Evolutionary conservation across 1,140 invertebrate species (phyloP), one percentile per base, ranked within the genome.

Genomic region (Lordiphosa clarofinis): DNA sequence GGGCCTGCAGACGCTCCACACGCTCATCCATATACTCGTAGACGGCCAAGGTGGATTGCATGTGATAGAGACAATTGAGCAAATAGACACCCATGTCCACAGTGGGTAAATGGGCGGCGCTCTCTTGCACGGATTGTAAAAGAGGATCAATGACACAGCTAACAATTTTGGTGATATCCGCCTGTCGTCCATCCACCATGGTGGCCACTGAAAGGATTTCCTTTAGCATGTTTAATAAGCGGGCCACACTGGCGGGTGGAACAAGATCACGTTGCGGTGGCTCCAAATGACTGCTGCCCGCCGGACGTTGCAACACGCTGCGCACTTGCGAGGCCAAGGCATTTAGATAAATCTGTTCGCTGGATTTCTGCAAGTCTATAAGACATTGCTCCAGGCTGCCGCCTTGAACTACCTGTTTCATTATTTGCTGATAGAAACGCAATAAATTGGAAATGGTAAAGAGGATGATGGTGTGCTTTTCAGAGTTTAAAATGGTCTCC

Each of bases 71-170:
- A 86, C 96, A 98, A 90, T 99, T 99, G 3, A 99, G 90, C 79
- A 97, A 92, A 89, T 98, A 99, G 0, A 98, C 96, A 33, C 97
- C 96, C 95, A 98, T 98, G 79, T 99, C 98, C 13, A 95, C 93
- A 2, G 95, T 94, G 59, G 95, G 95, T 37, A 99, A 90, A 81
- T 96, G 93, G n/a, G 96, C 95, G 9, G 97, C 97, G 58, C 96
- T 96, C 87, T 98, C 94, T 89, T 97, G 96, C 21, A 98, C 94
- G 65, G 96, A 95, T 91, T 98, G 94, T 48, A 99, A 89, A 40
- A 99, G 88, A 6, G 98, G 98, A 88, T 99, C 97, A 42, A 99
- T 92, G 13, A 99, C 94, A 81, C 94, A 94, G 0, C 93, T 92
- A 5, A 98, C 94, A 46, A 99, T 96, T 92, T 98, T 91, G 56